Evolutionary conservation across 2,888 invertebrate genomes (phyloP), one percentile per base, ranked within the genome.

Genomic region (Choristoneura rosaceana): DNA sequence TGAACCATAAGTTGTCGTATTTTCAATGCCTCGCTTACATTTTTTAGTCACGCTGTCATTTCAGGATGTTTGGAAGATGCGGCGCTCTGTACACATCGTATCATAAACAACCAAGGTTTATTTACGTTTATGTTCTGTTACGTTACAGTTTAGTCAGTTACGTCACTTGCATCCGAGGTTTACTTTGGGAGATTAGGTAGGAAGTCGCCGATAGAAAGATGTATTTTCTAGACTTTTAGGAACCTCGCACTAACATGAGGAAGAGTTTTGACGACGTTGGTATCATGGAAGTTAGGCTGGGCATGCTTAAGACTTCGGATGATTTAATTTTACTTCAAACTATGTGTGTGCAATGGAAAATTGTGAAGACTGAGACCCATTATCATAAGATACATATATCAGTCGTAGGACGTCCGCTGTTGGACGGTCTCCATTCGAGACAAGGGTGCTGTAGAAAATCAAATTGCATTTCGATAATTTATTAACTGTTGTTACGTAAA

Each of bases 41-140:
- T 64, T 25, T 64, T 33, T 1, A 63, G 64, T 64, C 34, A 15
- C 64, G 34, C 64, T 64, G 50, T 64, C 64, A 50, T 9, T 43
- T 12, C 55, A 55, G 64, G 33, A 15, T 64, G 64, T 64, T 64
- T 34, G 17, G 17, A 47, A 17, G 9, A 12, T 12, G 12, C 12
- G 0, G 25, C 25, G 9, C 25, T 55, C 25, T 25, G 62, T 62
- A 43, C 50, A 64, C 64, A 50, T 15, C 38, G 5, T 33, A 50
- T 50, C 59, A 14, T 38, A 14, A 50, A 64, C n/a, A 50, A 9
- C 50, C 64, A 64, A 64, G 64, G 64, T 7, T 64, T 14, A 15
- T 64, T 59, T 4, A 47, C n/a, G n/a, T 47, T 47, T 47, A n/a
- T n/a, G 43, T 61, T 45, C 12, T 33, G 25, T 17, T 33, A 33